Conservation (phyloP, 2,888 invertebrate species). For the Drosophila infuscata region DNA sequence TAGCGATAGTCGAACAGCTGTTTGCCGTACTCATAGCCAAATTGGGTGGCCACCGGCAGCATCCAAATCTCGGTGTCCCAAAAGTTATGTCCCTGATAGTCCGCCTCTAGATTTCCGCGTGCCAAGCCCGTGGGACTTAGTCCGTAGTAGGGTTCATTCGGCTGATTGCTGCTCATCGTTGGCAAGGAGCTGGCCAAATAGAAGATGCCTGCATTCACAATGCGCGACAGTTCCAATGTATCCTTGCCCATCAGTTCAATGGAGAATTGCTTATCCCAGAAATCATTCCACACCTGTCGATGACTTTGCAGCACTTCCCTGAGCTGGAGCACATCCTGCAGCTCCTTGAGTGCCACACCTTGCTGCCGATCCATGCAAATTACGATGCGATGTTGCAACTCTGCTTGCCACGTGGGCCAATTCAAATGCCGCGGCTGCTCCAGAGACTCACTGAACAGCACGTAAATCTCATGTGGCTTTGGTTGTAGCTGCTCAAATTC, state of each 20-base stretch:
- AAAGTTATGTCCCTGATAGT: slow-evolving; percentile 87
- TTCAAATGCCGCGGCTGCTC: slow-evolving; percentile 62
- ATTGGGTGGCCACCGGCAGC: slow-evolving; percentile 86
- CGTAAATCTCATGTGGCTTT: slow-evolving; percentile 66
- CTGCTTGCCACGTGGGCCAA: slow-evolving; percentile 62
- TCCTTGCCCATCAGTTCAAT: slow-evolving; percentile 85
- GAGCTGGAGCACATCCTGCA: slow-evolving; percentile 67
- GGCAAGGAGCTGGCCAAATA: slow-evolving; percentile 87
- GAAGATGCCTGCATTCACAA: slow-evolving; percentile 87
- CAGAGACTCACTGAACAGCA: slow-evolving; percentile 72
- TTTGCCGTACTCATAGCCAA: slow-evolving; percentile 86
- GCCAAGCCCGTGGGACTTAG: slow-evolving; percentile 87
- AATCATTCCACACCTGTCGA: slow-evolving; percentile 85
- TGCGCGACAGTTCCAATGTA: slow-evolving; percentile 83
- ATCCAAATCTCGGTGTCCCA: slow-evolving; percentile 89
- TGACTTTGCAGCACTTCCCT: slow-evolving; percentile 85
- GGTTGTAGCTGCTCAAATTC: slow-evolving; percentile 79
- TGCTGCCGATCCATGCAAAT: slow-evolving; percentile 86
- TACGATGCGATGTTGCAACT: slow-evolving; percentile 85
- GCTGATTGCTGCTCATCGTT: slow-evolving; percentile 85
- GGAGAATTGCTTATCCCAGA: slow-evolving; percentile 85
- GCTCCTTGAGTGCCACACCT: slow-evolving; percentile 85
- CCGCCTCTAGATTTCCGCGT: slow-evolving; percentile 82
- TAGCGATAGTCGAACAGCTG: slow-evolving; percentile 86
- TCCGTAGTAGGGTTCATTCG: slow-evolving; percentile 86